These are phyloP conservation scores for Percopsis omiscomaycus DNA, from an alignment of 2,797 vertebrate genomes.

Conservation along the genomic window DNA sequence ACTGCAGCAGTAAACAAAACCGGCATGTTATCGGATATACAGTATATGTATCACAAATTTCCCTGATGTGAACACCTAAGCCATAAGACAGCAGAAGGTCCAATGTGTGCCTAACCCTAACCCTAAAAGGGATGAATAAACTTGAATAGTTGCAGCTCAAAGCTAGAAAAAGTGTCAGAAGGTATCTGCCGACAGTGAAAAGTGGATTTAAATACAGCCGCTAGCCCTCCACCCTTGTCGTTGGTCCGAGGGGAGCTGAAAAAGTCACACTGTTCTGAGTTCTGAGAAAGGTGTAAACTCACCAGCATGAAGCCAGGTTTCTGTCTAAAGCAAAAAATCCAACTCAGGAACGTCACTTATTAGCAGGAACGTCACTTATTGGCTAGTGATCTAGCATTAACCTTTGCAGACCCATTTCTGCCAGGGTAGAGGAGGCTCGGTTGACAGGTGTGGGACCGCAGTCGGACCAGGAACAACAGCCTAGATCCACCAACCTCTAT, in stretches of 20 bases:
- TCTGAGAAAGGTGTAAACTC: constrained; percentile 5
- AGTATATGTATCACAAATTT: no score
- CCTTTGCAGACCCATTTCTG: background rate
- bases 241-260: constrained; percentile 14
- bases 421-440: background rate
- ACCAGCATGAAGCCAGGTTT: no score
- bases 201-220: constrained; percentile 6
- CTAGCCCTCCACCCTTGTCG: constrained; percentile 8
- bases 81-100: no score
- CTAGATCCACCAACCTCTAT: background rate
- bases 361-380: constrained; percentile 1
- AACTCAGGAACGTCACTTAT: no score
- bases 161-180: background rate
- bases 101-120: no score
- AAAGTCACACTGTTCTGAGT: constrained; percentile 4
- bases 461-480: background rate
- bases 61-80: no score
- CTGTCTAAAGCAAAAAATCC: no score
- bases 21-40: no score
- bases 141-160: constrained; percentile 23
- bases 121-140: background rate
- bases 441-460: background rate
- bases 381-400: background rate
- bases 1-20: no score
- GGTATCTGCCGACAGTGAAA: constrained; percentile 15